Percentiles rank a stretch among this genome's conserved stretches.
Conservation (phyloP, 2,797 vertebrate species). For the Hemitrygon akajei region DNA sequence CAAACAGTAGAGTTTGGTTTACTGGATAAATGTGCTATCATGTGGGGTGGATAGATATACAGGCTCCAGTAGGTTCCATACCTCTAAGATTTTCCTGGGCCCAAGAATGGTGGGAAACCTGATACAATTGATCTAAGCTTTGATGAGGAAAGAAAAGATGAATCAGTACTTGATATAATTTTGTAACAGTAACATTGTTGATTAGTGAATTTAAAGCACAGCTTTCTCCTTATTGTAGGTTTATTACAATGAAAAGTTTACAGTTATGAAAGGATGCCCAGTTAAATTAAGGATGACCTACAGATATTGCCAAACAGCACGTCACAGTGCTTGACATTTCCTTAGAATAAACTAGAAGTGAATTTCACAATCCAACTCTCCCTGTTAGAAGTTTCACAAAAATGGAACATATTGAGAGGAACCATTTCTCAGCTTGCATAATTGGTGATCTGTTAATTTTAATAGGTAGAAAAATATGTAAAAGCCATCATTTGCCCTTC, state of each 20-base stretch:
- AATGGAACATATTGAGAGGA: not conserved
- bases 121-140: not conserved
- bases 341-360: not conserved
- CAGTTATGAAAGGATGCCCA: not conserved
- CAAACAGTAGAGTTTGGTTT: not conserved
- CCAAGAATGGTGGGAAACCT: not conserved
- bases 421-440: not conserved
- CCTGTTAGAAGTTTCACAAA: not conserved
- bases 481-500: not conserved
- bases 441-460: not conserved
- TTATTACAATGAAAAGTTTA: not conserved
- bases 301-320: not conserved
- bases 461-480: not conserved
- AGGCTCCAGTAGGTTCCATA: not conserved
- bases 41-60: not conserved
- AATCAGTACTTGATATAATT: not conserved
- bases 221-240: not conserved
- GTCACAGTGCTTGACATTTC: not conserved
- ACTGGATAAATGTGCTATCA: not conserved
- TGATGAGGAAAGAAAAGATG: not conserved
- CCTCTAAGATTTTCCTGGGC: not conserved
- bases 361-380: not conserved
- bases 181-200: not conserved
- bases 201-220: not conserved
- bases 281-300: not conserved